A percentile compares a stretch with the other conserved stretches of the same genome.
Conservation (phyloP, 1,140 invertebrate genomes). For the Nilaparvata lugens region DNA sequence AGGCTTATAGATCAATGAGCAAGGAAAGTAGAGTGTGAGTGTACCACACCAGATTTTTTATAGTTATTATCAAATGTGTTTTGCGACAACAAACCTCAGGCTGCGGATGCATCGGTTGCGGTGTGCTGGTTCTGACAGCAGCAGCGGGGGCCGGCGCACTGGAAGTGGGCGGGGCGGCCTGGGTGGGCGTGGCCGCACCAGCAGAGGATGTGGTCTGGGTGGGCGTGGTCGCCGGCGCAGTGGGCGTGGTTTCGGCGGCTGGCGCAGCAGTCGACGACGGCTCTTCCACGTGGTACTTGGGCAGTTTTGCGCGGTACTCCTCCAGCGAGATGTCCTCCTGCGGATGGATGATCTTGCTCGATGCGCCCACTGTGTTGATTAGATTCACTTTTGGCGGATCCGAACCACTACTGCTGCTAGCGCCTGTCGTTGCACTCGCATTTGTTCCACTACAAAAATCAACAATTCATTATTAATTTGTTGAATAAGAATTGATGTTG, state of each 20-base stretch:
- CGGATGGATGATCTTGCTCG: constrained; percentile 89
- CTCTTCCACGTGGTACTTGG: constrained; percentile 54
- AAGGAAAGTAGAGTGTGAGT: too few species aligned
- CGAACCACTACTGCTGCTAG: constrained; percentile 17
- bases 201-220: constrained; percentile 12
- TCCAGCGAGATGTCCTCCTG: constrained; percentile 87
- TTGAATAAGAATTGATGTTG: too few species aligned
- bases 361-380: constrained; percentile 68
- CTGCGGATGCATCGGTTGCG: background rate
- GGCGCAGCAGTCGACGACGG: constrained; percentile 6
- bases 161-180: background rate
- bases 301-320: constrained; percentile 66
- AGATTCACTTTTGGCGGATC: constrained; percentile 56
- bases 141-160: background rate
- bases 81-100: background rate
- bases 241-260: constrained; percentile 6
- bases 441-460: too few species aligned
- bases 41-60: too few species aligned
- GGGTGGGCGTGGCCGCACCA: background rate
- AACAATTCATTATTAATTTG: too few species aligned
- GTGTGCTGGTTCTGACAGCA: background rate
- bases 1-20: too few species aligned
- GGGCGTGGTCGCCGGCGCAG: constrained; percentile 7
- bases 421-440: constrained; percentile 31
- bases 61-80: too few species aligned